phyloP scores from a whole-genome alignment of 2,888 invertebrate species.

The Agrotis clavis region DNA sequence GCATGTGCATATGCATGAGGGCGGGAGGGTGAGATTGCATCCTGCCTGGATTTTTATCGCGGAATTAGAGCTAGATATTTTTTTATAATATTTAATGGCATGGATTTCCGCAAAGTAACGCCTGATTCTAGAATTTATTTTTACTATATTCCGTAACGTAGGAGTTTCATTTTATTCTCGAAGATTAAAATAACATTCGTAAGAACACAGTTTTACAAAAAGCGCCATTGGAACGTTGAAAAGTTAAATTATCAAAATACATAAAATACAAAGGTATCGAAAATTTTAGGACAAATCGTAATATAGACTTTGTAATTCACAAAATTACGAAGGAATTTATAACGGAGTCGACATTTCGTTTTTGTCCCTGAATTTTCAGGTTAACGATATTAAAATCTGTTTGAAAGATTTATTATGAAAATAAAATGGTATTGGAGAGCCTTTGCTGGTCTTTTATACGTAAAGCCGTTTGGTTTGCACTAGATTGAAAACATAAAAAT shows the following conservation, averaged over 20 bases:
- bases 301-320: conserved; percentile 35
- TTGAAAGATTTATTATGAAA: conserved; percentile 26
- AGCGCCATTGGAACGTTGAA: neutral
- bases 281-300: conserved; percentile 39
- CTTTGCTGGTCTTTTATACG: neutral
- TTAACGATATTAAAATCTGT: conserved; percentile 31
- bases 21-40: no score
- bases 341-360: conserved; percentile 14
- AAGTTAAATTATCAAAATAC: conserved; percentile 22
- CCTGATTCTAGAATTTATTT: no score
- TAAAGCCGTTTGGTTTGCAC: neutral
- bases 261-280: conserved; percentile 34
- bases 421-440: neutral
- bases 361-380: conserved; percentile 40
- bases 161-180: no score
- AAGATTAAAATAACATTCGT: conserved; percentile 1
- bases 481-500: neutral
- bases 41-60: no score
- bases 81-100: no score
- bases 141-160: no score
- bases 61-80: no score
- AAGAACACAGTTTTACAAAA: conserved; percentile 1
- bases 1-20: no score
- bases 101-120: no score
- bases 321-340: conserved; percentile 46